Base-by-base conservation (phyloP, 2,888 invertebrate genomes). In the Agonopterix arenella region DNA sequence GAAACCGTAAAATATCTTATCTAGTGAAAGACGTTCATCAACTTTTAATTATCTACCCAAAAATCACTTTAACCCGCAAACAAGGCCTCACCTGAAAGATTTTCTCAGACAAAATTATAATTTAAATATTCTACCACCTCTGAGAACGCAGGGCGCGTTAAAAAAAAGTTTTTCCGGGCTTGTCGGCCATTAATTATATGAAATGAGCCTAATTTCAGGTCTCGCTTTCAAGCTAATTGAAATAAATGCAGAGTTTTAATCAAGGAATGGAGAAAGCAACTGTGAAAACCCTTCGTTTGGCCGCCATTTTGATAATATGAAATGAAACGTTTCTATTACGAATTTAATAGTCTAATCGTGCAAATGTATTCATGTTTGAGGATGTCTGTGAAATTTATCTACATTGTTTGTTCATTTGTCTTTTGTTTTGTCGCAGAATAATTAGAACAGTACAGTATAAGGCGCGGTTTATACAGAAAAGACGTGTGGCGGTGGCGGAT, bases 201-300 rank as follows among this genome's bases (percentile, higher is more conserved):
- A 63, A 78, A 78, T 73, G 79, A 70, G 78, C 68, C 76, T 73
- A 79, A 80, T 82, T 82, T 73, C 70, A 74, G 74, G 72, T 73
- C 70, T 75, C 73, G 70, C 74, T 76, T 76, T 74, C 71, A 71
- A 60, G 60, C 63, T 80, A 83, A 82, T 80, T 83, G 81, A 81
- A 82, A 82, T 80, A 79, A 80, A 83, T 74, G 79, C 62, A 66
- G 71, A 70, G 68, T 78, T 80, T 81, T 80, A 76, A 80, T 79
- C 71, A 76, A 66, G 61, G 65, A 69, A 70, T 63, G 63, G 57
- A 44, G 11, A 13, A 37, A 9, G 28, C 18, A 41, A 36, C 11
- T 13, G n/a, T n/a, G 36, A 13, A 47, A 55, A 53, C 57, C 57
- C 57, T 57, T 57, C 57, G 49, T 49, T 50, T 53, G 41, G 46